Evolutionary conservation across 1,140 invertebrate genomes (phyloP).

Genomic region (Lasioglossum albipes): DNA sequence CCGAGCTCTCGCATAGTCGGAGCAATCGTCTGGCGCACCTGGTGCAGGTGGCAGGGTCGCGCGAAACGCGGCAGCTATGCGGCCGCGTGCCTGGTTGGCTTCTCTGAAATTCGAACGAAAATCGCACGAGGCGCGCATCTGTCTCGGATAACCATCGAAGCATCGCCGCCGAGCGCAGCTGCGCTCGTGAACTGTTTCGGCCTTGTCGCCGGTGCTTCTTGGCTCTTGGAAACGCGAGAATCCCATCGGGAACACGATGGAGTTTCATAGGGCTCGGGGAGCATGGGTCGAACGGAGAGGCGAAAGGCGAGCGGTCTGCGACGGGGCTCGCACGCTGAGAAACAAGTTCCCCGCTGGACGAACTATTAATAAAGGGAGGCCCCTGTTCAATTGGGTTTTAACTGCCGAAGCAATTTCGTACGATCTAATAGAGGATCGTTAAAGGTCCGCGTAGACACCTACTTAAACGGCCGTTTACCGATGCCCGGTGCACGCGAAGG

Average conservation of each 20-base stretch:
- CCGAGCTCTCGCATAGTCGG: conserved; percentile 9
- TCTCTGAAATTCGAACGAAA: conserved; percentile 46
- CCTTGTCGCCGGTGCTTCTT: not conserved
- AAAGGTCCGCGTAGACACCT: conserved; percentile 47
- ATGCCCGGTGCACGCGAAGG: conserved; percentile 40
- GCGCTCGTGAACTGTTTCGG: not conserved
- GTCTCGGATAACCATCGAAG: not conserved
- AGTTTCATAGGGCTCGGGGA: no score
- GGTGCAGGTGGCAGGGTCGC: conserved; percentile 37
- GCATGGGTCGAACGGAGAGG: no score
- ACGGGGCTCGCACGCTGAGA: conserved; percentile 10
- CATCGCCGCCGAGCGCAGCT: not conserved
- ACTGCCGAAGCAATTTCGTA: conserved; percentile 45
- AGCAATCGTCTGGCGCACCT: conserved; percentile 36
- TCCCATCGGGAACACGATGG: no score
- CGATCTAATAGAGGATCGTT: conserved; percentile 52
- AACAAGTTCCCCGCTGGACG: conserved; percentile 16
- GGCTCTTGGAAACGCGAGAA: no score
- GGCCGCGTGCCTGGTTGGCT: conserved; percentile 22
- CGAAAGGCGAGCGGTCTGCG: not conserved
- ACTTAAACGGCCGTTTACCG: conserved; percentile 47
- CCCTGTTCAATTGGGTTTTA: conserved; percentile 48
- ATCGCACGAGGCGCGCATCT: conserved; percentile 29
- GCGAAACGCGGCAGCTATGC: conserved; percentile 12
- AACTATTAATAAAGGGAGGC: conserved; percentile 28